Evolutionary conservation across 2,888 invertebrate genomes (phyloP).

Genomic region (Himalopsyche kuldschensis): DNA sequence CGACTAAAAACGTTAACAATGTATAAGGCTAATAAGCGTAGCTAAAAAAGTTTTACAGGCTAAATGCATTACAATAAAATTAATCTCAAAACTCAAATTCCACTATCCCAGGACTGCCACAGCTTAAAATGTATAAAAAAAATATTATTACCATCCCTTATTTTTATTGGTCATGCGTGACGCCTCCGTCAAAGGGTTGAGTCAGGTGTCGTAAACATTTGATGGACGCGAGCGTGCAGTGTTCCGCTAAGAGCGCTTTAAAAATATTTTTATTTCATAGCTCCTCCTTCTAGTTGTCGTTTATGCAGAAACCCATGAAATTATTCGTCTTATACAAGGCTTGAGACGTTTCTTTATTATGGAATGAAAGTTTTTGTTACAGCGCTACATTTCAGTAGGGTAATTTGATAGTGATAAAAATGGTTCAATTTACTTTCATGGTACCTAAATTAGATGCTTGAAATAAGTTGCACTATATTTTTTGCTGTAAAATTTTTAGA

Average conservation of each 20-base stretch:
- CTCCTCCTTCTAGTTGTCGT: neutral
- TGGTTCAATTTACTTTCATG: neutral
- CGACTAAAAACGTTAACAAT: neutral
- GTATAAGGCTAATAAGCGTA: neutral
- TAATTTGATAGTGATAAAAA: neutral
- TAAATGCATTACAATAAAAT: neutral
- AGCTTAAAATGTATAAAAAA: slow-evolving; percentile 2
- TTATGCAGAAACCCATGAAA: neutral
- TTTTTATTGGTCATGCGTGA: slow-evolving; percentile 28
- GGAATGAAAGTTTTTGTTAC: neutral
- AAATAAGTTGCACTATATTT: too few species aligned
- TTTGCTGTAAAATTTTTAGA: too few species aligned
- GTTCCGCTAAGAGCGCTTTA: neutral
- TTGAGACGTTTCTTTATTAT: neutral
- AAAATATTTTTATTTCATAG: neutral
- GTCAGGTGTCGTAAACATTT: slow-evolving; percentile 3
- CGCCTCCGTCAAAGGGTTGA: slow-evolving; percentile 14
- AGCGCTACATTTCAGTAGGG: neutral
- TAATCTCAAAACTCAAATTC: neutral
- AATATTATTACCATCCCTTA: slow-evolving; percentile 17
- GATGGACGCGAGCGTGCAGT: neutral
- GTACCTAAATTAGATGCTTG: too few species aligned
- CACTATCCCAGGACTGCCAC: neutral
- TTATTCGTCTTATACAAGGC: neutral
- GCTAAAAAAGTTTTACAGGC: neutral